Evolutionary conservation across 2,888 invertebrate genomes (phyloP).

Genomic region (Agelastica alni): DNA sequence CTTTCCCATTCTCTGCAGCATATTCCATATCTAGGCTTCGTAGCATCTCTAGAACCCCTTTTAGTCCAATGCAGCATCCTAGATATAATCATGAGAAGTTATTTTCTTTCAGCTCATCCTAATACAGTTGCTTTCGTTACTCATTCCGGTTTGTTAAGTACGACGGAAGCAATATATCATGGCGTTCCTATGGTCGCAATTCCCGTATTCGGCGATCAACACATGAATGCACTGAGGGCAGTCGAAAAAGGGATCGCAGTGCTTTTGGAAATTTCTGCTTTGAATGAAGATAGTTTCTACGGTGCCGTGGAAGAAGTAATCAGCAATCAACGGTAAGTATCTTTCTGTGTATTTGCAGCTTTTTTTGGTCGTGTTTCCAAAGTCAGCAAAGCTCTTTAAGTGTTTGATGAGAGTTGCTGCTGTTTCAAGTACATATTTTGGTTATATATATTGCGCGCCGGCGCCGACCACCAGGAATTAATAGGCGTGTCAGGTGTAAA

Average conservation of each 20-base stretch:
- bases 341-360: too few relatives aligned
- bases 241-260: constrained; percentile 38
- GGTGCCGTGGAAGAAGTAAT: constrained; percentile 34
- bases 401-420: too few relatives aligned
- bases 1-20: too few relatives aligned
- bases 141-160: constrained; percentile 63
- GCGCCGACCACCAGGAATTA: too few relatives aligned
- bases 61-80: too few relatives aligned
- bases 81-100: constrained; percentile 54
- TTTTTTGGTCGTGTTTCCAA: too few relatives aligned
- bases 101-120: constrained; percentile 33
- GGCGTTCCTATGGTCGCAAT: constrained; percentile 60
- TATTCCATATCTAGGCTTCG: too few relatives aligned
- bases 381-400: too few relatives aligned
- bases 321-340: constrained; percentile 26
- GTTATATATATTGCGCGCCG: too few relatives aligned
- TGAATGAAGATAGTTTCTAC: constrained; percentile 33
- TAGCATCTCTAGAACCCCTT: too few relatives aligned
- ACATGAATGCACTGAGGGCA: constrained; percentile 57
- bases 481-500: too few relatives aligned
- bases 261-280: constrained; percentile 26
- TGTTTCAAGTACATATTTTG: too few relatives aligned
- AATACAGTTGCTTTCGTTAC: constrained; percentile 63
- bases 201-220: constrained; percentile 60
- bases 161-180: constrained; percentile 61